These are phyloP conservation scores for Dromaius novaehollandiae DNA, from an alignment of 2,113 vertebrate species.

Conservation along the genomic window DNA sequence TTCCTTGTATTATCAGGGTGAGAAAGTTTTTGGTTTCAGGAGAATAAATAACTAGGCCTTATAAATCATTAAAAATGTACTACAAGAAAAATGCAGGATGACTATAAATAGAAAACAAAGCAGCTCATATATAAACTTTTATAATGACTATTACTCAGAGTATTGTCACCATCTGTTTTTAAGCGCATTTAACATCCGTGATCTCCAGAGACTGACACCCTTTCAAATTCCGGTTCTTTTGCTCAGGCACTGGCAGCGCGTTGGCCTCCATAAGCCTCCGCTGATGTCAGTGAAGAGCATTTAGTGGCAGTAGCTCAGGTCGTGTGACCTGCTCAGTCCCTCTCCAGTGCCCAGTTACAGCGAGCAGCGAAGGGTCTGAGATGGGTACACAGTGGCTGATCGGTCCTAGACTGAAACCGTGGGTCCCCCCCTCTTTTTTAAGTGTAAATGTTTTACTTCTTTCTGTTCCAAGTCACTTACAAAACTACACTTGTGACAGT, in stretches of 20 bases:
- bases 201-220: not conserved
- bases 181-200: not conserved
- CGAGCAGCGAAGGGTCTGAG: not conserved
- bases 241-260: not conserved
- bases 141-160: not conserved
- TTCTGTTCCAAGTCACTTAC: not conserved
- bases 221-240: not conserved
- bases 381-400: not conserved
- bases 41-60: constrained; percentile 65
- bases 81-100: constrained; percentile 28
- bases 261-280: not conserved
- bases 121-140: constrained; percentile 36
- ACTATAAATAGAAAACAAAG: constrained; percentile 68
- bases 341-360: not conserved
- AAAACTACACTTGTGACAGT: not conserved
- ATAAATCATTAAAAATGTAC: constrained; percentile 66
- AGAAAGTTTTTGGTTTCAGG: constrained; percentile 39
- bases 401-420: not conserved
- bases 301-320: not conserved
- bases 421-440: accelerated
- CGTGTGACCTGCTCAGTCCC: not conserved
- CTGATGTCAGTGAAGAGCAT: not conserved
- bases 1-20: not conserved
- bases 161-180: not conserved
- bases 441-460: not conserved